Evolutionary conservation across 2,113 vertebrate species (phyloP), one percentile per base, ranked within the genome.

Genomic region (Nerophis ophidion): DNA sequence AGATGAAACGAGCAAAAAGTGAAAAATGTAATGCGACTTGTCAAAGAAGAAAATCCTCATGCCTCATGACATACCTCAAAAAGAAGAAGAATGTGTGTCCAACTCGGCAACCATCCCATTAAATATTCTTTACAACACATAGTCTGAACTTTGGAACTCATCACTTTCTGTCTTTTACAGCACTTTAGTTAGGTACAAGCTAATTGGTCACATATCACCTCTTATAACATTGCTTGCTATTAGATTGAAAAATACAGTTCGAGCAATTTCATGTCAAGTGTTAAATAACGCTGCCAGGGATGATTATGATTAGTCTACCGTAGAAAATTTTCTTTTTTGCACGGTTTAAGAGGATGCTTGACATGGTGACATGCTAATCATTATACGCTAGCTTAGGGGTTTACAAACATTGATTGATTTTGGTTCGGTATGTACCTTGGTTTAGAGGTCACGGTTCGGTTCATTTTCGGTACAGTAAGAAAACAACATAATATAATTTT

Each of bases 21-120:
- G 17, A 16, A 36, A 34, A n/a, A 46, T 8, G 19, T 40, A 57
- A 34, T 47, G 34, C 7, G 64, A 81, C 57, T 63, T 26, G 56
- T 36, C 34, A 47, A 57, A 62, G 8, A 48, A 56, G 19, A 46
- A 17, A 57, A 60, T 40, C 7, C 51, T 40, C 49, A 35, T 38
- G 54, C 17, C 44, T 16, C 26, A 26, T 13, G 44, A 57, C 17
- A 56, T 48, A 56, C n/a, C 12, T 8, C 33, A 34, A 36, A 5
- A 36, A 54, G 11, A 6, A 54, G 8, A 13, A 35, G 11, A 52
- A 38, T 36, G 34, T 35, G 14, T 10, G 34, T 36, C 34, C 15
- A 8, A 52, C 33, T 35, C 50, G 13, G 13, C 10, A 7, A 52
- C 12, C 9, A 26, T 11, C 49, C 57, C 34, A 60, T 63, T 63